Conservation (phyloP, 2,888 invertebrate genomes). For the Phlogophora meticulosa region DNA sequence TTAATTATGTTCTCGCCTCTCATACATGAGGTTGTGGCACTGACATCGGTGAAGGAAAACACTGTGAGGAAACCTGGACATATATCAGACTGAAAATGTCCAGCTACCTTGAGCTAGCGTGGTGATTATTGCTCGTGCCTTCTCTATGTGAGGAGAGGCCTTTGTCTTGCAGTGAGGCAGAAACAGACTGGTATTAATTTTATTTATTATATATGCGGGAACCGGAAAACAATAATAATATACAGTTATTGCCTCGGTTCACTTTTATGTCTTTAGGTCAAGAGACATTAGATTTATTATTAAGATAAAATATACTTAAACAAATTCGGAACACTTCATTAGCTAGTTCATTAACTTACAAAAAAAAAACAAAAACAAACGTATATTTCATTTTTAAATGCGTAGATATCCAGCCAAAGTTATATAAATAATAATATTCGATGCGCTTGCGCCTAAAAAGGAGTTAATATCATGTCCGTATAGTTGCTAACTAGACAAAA, state of each 20-base stretch:
- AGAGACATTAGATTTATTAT: neutral
- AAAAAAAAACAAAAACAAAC: conserved; percentile 11
- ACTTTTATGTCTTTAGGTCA: too few species aligned
- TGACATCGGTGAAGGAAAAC: too few species aligned
- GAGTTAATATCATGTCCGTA: conserved; percentile 38
- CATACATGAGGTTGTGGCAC: too few species aligned
- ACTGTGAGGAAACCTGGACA: too few species aligned
- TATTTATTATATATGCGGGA: too few species aligned
- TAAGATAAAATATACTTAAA: conserved; percentile 1
- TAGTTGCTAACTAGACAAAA: conserved; percentile 35
- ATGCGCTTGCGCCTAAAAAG: conserved; percentile 36
- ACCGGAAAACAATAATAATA: neutral
- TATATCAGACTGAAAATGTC: too few species aligned
- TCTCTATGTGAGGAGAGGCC: too few species aligned
- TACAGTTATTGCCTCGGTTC: neutral
- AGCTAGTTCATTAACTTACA: conserved; percentile 25
- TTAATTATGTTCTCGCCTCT: too few species aligned
- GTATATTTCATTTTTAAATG: conserved; percentile 37
- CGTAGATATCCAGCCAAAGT: conserved; percentile 37
- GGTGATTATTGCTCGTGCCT: too few species aligned
- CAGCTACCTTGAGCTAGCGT: too few species aligned
- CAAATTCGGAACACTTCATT: conserved; percentile 1
- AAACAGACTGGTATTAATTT: too few species aligned
- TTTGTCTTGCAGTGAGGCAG: too few species aligned
- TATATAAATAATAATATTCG: conserved; percentile 50